Percentiles rank a stretch among this genome's conserved stretches.
Evolutionary conservation across 2,888 invertebrate species (phyloP).

Genomic region (Dryococelus australis): DNA sequence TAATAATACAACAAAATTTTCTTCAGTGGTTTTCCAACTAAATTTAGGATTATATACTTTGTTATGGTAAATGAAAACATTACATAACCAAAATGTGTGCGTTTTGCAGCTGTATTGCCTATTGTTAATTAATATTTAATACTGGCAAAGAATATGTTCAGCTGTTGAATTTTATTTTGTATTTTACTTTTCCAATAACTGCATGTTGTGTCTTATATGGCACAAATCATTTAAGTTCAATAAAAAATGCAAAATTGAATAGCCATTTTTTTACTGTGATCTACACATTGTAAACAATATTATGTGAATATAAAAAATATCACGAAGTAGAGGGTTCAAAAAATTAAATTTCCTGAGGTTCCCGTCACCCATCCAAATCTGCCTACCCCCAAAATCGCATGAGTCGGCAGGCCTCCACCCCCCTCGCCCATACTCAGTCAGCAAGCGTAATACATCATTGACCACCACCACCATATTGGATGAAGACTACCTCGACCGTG

Average conservation of each 20-base stretch:
- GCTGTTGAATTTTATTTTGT: not conserved
- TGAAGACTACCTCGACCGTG: too few relatives aligned
- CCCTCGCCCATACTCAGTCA: too few relatives aligned
- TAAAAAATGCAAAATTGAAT: not conserved
- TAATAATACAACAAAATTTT: not conserved
- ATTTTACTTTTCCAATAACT: not conserved
- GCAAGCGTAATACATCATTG: too few relatives aligned
- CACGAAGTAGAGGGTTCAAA: not conserved
- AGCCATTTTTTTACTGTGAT: not conserved
- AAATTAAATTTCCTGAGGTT: too few relatives aligned
- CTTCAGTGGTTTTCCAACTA: not conserved
- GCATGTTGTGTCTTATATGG: not conserved
- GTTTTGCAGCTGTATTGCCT: not conserved
- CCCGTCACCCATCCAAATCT: too few relatives aligned
- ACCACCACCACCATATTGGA: too few relatives aligned
- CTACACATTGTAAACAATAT: not conserved
- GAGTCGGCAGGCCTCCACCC: too few relatives aligned
- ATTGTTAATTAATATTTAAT: not conserved
- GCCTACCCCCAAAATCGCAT: too few relatives aligned
- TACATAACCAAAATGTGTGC: not conserved
- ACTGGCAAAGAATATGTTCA: not conserved
- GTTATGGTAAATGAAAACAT: not conserved
- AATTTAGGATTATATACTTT: not conserved
- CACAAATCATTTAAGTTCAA: not conserved
- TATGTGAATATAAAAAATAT: not conserved